A percentile compares a stretch with the other conserved stretches of the same genome.
Conservation (phyloP, 2,797 vertebrate genomes). For the Mormyrus proboscirostris region DNA sequence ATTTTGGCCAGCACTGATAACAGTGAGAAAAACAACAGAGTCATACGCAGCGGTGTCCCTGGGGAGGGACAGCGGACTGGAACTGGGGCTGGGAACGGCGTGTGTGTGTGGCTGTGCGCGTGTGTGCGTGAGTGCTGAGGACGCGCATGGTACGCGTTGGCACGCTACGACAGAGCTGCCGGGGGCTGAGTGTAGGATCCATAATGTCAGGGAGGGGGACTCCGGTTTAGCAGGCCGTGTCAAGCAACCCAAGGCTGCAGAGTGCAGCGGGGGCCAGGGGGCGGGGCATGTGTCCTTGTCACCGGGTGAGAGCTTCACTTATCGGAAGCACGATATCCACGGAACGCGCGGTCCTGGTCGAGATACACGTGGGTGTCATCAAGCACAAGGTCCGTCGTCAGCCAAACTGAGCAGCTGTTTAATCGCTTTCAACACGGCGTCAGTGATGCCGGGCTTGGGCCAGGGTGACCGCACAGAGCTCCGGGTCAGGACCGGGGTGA, state of each 20-base stretch:
- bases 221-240: background rate
- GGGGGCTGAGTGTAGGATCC: background rate
- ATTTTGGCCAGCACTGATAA: background rate
- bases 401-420: background rate
- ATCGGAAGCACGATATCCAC: background rate
- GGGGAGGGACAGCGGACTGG: background rate
- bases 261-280: background rate
- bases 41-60: background rate
- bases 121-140: background rate
- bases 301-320: background rate
- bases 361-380: background rate
- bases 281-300: background rate
- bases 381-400: background rate
- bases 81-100: background rate
- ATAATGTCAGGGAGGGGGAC: background rate
- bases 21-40: background rate
- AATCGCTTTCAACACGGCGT: background rate
- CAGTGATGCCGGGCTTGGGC: background rate
- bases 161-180: background rate
- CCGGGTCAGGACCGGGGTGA: background rate
- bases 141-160: background rate
- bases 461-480: background rate
- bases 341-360: background rate
- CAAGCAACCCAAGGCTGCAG: background rate
- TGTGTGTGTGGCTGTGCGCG: background rate